Conservation (phyloP, 2,113 vertebrate species). For the pig (Sus scrofa) region T2T-Sscrofa CM000812.6:134207501-134208000, state of each 20-base stretch:
- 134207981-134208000: not conserved
- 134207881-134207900: conserved; percentile 83
- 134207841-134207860: conserved; percentile 77
- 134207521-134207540: not conserved
- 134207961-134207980: not conserved
- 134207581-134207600: not conserved
- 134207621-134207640: not conserved
- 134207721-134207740: conserved; percentile 17
- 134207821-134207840: conserved; percentile 63
- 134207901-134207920: conserved; percentile 70
- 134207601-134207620: not conserved
- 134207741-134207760: conserved; percentile 38
- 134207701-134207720: conserved; percentile 14
- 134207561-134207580: not conserved
- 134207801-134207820: conserved; percentile 72
- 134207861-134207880: conserved; percentile 85
- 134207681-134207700: not conserved
- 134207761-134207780: not conserved
- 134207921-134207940: not conserved
- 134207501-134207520: not conserved
- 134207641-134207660: not conserved
- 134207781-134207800: not conserved
- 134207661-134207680: conserved; percentile 38
- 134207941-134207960: conserved; percentile 18
- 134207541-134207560: not conserved